phyloP scores from a whole-genome alignment of 2,797 vertebrate genomes.

The Uromys caudimaculatus region DNA sequence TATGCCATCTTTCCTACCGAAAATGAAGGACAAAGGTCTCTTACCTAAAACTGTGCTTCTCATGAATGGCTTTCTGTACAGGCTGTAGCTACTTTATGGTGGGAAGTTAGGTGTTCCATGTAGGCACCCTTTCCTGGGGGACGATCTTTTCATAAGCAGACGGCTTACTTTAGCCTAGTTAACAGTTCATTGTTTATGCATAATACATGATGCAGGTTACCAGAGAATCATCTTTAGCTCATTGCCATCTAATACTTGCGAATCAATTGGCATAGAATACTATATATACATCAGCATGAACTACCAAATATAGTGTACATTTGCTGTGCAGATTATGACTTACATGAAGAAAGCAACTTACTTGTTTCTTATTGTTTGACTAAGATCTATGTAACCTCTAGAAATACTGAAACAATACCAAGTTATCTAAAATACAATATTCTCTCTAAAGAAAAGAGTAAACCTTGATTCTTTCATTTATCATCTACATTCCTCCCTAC shows the following conservation, averaged over 20 bases:
- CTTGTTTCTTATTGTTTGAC: neutral
- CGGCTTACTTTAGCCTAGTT: neutral
- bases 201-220: neutral
- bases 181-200: neutral
- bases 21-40: neutral
- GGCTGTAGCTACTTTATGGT: neutral
- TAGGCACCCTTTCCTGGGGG: neutral
- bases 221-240: neutral
- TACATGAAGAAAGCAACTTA: conserved; percentile 46
- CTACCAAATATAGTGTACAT: neutral
- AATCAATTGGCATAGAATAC: neutral
- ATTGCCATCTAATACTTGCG: neutral
- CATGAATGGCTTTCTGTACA: neutral
- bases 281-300: neutral
- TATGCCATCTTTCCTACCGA: neutral
- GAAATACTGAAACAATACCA: neutral
- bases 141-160: neutral
- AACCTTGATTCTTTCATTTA: neutral
- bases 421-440: conserved; percentile 14
- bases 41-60: neutral
- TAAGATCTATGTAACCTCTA: conserved; percentile 19
- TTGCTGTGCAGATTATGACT: neutral
- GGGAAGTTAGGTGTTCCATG: neutral
- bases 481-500: conserved; percentile 6
- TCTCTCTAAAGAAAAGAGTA: neutral